A percentile compares a stretch with the other conserved stretches of the same genome.
Evolutionary conservation across 2,888 invertebrate species (phyloP).

Genomic region (Amorpha juglandis): DNA sequence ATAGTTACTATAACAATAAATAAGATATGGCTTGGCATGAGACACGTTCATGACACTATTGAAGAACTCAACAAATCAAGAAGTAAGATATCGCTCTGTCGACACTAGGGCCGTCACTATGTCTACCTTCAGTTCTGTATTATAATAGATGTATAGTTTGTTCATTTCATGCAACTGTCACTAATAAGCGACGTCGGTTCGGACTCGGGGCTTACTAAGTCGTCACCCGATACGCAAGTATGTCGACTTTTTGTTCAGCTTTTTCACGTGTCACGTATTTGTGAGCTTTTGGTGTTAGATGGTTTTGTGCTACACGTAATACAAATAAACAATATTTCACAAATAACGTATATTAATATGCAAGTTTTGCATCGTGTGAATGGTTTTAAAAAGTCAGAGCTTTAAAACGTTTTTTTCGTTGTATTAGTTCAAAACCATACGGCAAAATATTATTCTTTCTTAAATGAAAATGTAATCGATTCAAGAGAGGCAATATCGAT

Average conservation of each 20-base stretch:
- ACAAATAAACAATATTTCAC: background rate
- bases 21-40: no score
- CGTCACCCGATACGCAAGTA: constrained; percentile 81
- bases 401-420: no score
- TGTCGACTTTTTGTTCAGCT: constrained; percentile 55
- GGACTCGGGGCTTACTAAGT: constrained; percentile 79
- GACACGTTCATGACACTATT: no score
- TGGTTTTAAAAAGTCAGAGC: no score
- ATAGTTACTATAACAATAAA: no score
- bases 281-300: constrained; percentile 14
- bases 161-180: constrained; percentile 84
- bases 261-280: constrained; percentile 30
- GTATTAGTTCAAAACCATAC: no score
- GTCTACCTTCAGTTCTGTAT: constrained; percentile 33
- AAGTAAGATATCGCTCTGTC: background rate
- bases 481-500: background rate
- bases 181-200: constrained; percentile 81
- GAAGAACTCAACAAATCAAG: no score
- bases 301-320: constrained; percentile 11
- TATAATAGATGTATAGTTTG: constrained; percentile 83
- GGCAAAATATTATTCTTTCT: no score
- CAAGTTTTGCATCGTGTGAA: no score
- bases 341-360: no score
- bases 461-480: no score
- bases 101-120: background rate